Evolutionary conservation across 2,797 vertebrate genomes (phyloP).

Genomic region (Erpetoichthys calabaricus): DNA sequence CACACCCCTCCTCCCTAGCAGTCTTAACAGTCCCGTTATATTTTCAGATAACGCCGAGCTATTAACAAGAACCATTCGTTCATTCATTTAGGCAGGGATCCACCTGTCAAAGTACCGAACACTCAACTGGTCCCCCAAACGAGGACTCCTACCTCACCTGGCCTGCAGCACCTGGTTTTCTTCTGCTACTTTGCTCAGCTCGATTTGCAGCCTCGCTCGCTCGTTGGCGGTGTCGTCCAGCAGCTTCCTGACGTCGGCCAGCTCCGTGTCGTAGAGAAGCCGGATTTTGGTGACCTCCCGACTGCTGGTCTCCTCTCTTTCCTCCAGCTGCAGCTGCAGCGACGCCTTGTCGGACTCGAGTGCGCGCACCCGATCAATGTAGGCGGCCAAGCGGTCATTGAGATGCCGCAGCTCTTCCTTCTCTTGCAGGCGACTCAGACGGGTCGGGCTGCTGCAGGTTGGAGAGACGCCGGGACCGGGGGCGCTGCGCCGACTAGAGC

Average conservation of each 20-base stretch:
- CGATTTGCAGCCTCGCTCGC: conserved; percentile 54
- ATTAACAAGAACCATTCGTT: no score
- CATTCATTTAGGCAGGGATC: no score
- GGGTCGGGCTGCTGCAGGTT: conserved; percentile 31
- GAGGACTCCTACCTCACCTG: conserved; percentile 34
- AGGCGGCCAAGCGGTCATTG: conserved; percentile 63
- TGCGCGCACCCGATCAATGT: conserved; percentile 52
- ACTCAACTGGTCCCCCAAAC: no score
- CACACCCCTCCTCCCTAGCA: no score
- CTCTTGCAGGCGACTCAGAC: conserved; percentile 48
- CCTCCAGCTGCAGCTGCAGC: conserved; percentile 40
- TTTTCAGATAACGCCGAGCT: no score
- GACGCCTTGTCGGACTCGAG: conserved; percentile 47
- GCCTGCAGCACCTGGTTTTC: conserved; percentile 45
- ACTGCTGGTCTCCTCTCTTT: conserved; percentile 32
- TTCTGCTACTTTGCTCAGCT: conserved; percentile 41
- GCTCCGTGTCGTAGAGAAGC: conserved; percentile 43
- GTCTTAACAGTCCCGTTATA: no score
- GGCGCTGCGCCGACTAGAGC: conserved; percentile 3
- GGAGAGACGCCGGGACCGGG: conserved; percentile 13
- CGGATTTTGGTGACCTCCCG: conserved; percentile 33
- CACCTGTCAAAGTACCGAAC: no score
- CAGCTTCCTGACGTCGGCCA: conserved; percentile 46
- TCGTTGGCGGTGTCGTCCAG: conserved; percentile 54
- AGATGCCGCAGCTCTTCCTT: conserved; percentile 55